Evolutionary conservation across 2,113 vertebrate species (phyloP).

Genomic region (Herpetotheres cachinnans): DNA sequence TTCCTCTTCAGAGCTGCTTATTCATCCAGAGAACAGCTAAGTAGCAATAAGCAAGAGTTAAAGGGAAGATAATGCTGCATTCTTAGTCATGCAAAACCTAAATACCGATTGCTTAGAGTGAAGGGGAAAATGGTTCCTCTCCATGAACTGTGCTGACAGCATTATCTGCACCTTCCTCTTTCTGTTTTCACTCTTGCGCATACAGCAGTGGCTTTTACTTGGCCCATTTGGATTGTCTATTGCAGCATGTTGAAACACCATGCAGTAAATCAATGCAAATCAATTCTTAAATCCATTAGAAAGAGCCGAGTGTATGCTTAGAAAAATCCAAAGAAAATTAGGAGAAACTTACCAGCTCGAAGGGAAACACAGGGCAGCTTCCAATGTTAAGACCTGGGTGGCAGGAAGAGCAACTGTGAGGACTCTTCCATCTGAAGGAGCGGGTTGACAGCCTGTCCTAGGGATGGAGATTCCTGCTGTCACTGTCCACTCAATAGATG

Average conservation of each 20-base stretch:
- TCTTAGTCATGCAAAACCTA: background rate
- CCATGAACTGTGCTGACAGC: background rate
- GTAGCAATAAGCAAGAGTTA: background rate
- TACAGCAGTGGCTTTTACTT: background rate
- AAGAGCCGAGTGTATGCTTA: background rate
- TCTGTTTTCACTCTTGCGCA: background rate
- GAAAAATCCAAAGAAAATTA: background rate
- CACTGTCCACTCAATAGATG: background rate
- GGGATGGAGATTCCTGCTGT: background rate
- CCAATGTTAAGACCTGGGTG: background rate
- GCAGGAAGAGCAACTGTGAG: background rate
- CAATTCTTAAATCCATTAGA: background rate
- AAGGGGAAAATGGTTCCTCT: background rate
- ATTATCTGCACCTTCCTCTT: background rate
- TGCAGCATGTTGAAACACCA: background rate
- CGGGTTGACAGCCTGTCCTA: fast-evolving
- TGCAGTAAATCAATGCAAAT: background rate
- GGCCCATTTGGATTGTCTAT: background rate
- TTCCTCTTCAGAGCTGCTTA: background rate
- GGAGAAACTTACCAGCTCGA: background rate
- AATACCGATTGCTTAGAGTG: background rate
- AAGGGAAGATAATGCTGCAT: background rate
- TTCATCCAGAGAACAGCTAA: background rate
- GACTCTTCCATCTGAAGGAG: background rate
- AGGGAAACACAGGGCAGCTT: background rate